Evolutionary conservation across 2,888 invertebrate species (phyloP), one percentile per base, ranked within the genome.

Genomic region (Mythimna ferrago): DNA sequence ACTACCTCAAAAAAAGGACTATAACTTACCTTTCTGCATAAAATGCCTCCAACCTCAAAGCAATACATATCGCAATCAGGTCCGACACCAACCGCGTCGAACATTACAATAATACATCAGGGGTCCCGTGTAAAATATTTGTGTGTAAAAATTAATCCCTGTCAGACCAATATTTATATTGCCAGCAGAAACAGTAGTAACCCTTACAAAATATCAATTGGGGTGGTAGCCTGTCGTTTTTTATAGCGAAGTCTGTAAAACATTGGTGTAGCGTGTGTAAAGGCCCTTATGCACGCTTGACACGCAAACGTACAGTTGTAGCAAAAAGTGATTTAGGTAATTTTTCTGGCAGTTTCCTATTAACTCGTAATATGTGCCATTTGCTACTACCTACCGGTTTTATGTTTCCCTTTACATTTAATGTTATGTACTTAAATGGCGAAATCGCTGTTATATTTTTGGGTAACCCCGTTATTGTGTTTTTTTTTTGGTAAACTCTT

Each of bases 161-260:
- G 75, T 68, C 76, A 74, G 60, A 73, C 74, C 78, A 83, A 86
- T 89, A 88, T 90, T 89, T 88, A 90, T 89, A 89, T 84, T 85
- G 84, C 82, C 83, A 80, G 81, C 76, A 84, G 89, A 90, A 93
- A 94, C 93, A 93, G 93, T 92, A 93, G 94, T 94, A 91, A 88
- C 85, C 87, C 87, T 90, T 89, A 92, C 92, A 91, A 94, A 95
- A 94, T 95, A 96, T 96, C 96, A 95, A 96, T 96, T 94, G 94
- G 92, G 92, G 86, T 81, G 84, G 83, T 81, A 80, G 83, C 85
- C 86, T 91, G 92, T 93, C 92, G 92, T 93, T 95, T 95, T 95
- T 95, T 95, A 94, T 93, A 92, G 90, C 82, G 85, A 89, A 89
- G 91, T 87, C 91, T 94, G 95, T 94, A 94, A 93, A 95, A 95